Evolutionary conservation across 53 echinoderm and acorn worm species (phyloP).

Genomic region (Echinometra lucunter): DNA sequence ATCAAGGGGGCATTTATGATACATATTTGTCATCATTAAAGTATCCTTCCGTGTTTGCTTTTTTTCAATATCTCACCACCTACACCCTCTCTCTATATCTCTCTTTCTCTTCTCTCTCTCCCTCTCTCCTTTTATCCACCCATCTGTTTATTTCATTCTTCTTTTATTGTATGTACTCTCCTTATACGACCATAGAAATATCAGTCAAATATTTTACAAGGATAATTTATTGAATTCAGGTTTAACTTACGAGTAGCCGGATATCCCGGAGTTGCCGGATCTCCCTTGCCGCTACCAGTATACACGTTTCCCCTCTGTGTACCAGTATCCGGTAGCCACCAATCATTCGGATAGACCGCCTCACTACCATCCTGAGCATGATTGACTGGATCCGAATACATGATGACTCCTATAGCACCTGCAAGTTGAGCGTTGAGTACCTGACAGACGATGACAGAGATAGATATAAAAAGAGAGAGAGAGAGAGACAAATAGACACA

Average conservation of each 20-base stretch:
- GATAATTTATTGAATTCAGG: background rate
- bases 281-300: slow-evolving; percentile 83
- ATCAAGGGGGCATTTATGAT: too few relatives aligned
- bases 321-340: slow-evolving; percentile 93
- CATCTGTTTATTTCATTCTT: background rate
- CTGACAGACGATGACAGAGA: background rate
- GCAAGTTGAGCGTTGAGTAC: slow-evolving; percentile 50
- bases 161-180: background rate
- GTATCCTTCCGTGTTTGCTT: too few relatives aligned
- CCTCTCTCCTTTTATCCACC: background rate
- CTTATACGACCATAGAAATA: background rate
- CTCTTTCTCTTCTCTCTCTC: background rate
- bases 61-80: too few relatives aligned
- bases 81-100: background rate
- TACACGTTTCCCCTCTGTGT: slow-evolving; percentile 87
- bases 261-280: slow-evolving; percentile 93
- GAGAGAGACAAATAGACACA: too few relatives aligned
- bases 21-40: too few relatives aligned
- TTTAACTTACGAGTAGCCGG: slow-evolving; percentile 82
- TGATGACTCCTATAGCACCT: slow-evolving; percentile 88
- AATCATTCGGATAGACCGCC: slow-evolving; percentile 84
- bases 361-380: slow-evolving; percentile 80
- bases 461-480: too few relatives aligned
- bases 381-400: slow-evolving; percentile 95
- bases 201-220: too few relatives aligned